These are phyloP conservation scores for Tinea semifulvella DNA, from an alignment of 2,888 invertebrate genomes.

Conservation along the genomic window DNA sequence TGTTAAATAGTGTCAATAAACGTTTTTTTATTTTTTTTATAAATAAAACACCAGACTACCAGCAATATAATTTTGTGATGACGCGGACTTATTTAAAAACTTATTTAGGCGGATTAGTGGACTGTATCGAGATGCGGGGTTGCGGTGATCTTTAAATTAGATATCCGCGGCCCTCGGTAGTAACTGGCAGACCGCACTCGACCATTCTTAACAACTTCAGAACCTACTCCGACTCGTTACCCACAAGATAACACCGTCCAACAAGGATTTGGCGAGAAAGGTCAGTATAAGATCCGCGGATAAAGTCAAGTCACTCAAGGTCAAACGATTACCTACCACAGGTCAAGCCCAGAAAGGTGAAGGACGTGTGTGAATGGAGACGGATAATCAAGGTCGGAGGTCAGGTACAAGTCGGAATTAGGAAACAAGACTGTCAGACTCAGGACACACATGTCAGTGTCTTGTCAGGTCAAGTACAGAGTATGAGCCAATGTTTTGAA, in stretches of 20 bases:
- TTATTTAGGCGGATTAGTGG: no score
- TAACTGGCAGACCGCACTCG: slow-evolving; percentile 31
- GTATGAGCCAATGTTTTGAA: slow-evolving; percentile 23
- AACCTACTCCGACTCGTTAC: slow-evolving; percentile 32
- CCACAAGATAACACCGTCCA: slow-evolving; percentile 23
- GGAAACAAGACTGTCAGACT: slow-evolving; percentile 19
- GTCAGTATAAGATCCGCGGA: slow-evolving; percentile 27
- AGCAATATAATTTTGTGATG: no score
- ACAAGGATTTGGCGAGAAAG: slow-evolving; percentile 26
- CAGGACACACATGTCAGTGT: slow-evolving; percentile 2
- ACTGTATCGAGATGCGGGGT: no score
- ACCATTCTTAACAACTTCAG: slow-evolving; percentile 32
- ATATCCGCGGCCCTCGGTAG: slow-evolving; percentile 29
- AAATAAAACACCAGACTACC: no score
- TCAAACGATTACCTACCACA: not conserved
- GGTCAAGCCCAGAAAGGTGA: slow-evolving; percentile 13
- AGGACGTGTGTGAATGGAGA: slow-evolving; percentile 15
- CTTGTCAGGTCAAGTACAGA: slow-evolving; percentile 23
- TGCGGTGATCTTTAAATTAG: no score
- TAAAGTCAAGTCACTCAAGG: slow-evolving; percentile 23
- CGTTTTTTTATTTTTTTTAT: no score
- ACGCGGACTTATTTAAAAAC: no score
- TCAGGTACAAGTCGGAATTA: slow-evolving; percentile 26
- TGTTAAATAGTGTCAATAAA: no score
- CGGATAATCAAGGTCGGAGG: slow-evolving; percentile 23